Percentiles rank a stretch among this genome's conserved stretches.
phyloP scores from a whole-genome alignment of 2,888 invertebrate species.

The Tiliacea aurago region DNA sequence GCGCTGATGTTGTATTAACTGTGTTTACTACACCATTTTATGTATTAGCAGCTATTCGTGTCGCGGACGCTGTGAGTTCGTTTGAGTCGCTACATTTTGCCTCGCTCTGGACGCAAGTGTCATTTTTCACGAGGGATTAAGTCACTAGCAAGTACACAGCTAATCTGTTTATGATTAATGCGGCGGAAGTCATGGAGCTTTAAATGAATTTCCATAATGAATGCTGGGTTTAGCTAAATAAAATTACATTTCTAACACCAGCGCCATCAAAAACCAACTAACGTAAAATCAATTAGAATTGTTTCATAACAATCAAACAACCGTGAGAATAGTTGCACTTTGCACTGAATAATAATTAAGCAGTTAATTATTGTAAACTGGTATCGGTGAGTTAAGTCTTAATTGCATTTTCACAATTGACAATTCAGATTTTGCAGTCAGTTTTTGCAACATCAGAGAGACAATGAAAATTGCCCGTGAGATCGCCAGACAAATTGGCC shows the following conservation, averaged over 20 bases:
- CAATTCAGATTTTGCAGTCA: slow-evolving; percentile 71
- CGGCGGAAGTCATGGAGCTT: slow-evolving; percentile 68
- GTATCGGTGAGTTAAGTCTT: slow-evolving; percentile 64
- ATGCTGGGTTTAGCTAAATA: neutral
- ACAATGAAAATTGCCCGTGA: slow-evolving; percentile 81
- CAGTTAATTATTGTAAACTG: slow-evolving; percentile 48
- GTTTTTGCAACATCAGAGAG: slow-evolving; percentile 78
- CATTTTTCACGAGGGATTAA: slow-evolving; percentile 80
- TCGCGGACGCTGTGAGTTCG: slow-evolving; percentile 67
- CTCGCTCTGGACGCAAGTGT: slow-evolving; percentile 67
- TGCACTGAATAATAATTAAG: slow-evolving; percentile 42
- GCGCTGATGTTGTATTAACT: slow-evolving; percentile 74
- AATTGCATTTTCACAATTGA: slow-evolving; percentile 74
- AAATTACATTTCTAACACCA: slow-evolving; percentile 6
- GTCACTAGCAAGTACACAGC: slow-evolving; percentile 58
- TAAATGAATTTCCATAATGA: slow-evolving; percentile 37
- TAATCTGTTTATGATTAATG: slow-evolving; percentile 74
- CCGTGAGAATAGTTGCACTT: slow-evolving; percentile 42
- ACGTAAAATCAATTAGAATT: slow-evolving; percentile 27
- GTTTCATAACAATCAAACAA: slow-evolving; percentile 38
- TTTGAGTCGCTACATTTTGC: slow-evolving; percentile 70
- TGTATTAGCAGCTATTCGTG: slow-evolving; percentile 73
- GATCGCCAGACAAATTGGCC: slow-evolving; percentile 81
- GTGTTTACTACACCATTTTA: slow-evolving; percentile 75
- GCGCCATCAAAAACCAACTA: slow-evolving; percentile 28